Evolutionary conservation across 2,113 vertebrate genomes (phyloP), one percentile per base, ranked within the genome.

Genomic region (Caloenas nicobarica): DNA sequence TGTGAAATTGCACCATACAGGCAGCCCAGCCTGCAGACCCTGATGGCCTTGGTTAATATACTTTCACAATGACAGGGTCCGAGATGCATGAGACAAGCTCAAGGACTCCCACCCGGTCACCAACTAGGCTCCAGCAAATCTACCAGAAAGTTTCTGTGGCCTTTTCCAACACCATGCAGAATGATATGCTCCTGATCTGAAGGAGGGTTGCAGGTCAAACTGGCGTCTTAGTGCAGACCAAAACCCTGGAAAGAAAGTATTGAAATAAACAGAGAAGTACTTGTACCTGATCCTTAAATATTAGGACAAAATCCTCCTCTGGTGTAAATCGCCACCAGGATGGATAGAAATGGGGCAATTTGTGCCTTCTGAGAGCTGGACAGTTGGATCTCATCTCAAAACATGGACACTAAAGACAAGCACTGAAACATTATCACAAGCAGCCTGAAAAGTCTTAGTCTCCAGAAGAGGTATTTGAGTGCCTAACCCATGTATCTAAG

Each of bases 41-140:
- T 2, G 2, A n/a, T 29, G 46, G 36, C 36, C 16, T 22, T 36
- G 29, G 28, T 54, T 89, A 91, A 82, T 31, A 71, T 31, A 38
- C 3, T 61, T 48, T 53, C 85, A 70, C 7, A 24, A 5, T 1
- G 3, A 19, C 0, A 1, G n/a, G 40, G 53, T 57, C 34, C 36
- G 31, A 50, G 46, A 36, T 44, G 34, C 57, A 31, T 33, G 17
- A 54, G 48, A 48, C 33, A 53, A 58, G 33, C 64, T 86, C 71
- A 70, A 60, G 58, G 51, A 38, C 24, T 81, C 33, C 19, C 21
- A 80, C 38, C 26, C 1, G 0, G 68, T 76, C 66, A 74, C 12
- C 51, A 79, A 3, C 6, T 7, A 86, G 36, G 2, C 10, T 61
- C 62, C 42, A 56, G 21, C 53, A 79, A 51, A 50, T 36, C 24